A percentile compares a stretch with the other conserved stretches of the same genome.
Evolutionary conservation across 2,797 vertebrate species (phyloP).

Genomic region (Gambelia wislizenii): DNA sequence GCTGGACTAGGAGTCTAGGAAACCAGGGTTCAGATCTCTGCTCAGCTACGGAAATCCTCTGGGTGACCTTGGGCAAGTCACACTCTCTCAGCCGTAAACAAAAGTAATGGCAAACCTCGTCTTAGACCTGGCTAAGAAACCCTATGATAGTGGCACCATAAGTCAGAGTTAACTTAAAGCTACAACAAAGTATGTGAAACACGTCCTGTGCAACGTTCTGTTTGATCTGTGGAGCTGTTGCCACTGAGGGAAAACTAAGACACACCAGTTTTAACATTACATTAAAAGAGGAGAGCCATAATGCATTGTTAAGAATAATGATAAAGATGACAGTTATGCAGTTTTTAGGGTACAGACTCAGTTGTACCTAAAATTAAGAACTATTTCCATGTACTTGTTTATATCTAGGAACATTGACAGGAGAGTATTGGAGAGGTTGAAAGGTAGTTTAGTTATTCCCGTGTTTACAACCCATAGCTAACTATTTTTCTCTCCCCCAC

Average conservation of each 20-base stretch:
- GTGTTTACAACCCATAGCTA: not conserved
- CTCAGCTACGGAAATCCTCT: too few relatives aligned
- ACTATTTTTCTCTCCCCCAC: not conserved
- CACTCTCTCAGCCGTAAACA: too few relatives aligned
- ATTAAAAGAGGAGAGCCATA: not conserved
- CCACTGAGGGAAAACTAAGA: not conserved
- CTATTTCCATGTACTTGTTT: not conserved
- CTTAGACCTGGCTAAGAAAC: too few relatives aligned
- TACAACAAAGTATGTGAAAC: too few relatives aligned
- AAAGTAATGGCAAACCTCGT: too few relatives aligned
- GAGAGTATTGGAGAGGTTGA: not conserved
- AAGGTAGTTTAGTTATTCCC: not conserved
- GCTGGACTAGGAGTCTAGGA: too few relatives aligned
- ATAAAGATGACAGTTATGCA: not conserved
- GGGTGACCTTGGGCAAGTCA: too few relatives aligned
- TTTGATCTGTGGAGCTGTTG: not conserved
- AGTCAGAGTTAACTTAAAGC: too few relatives aligned
- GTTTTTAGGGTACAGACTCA: not conserved
- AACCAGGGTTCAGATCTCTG: too few relatives aligned
- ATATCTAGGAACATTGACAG: not conserved
- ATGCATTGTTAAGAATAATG: not conserved
- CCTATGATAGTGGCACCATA: too few relatives aligned
- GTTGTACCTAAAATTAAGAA: not conserved
- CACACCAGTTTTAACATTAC: not conserved
- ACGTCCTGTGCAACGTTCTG: not conserved